Percentiles rank a stretch among this genome's conserved stretches.
These are phyloP conservation scores for Heliconius congener DNA, from an alignment of 1,140 invertebrate species.

Conservation along the genomic window DNA sequence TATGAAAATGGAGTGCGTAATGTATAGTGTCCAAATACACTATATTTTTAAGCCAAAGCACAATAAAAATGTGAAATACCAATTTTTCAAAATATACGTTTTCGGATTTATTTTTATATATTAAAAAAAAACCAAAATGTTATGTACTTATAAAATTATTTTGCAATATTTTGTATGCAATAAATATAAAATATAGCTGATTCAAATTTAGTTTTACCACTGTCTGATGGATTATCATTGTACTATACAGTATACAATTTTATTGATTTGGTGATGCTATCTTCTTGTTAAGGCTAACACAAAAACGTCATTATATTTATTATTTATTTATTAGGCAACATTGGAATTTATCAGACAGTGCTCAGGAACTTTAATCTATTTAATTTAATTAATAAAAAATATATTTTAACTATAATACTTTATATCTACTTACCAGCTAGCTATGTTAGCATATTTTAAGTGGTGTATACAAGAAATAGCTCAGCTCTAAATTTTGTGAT, in stretches of 20 bases:
- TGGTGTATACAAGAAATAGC: background rate
- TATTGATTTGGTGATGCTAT: too few relatives aligned
- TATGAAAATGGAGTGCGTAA: background rate
- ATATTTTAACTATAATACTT: background rate
- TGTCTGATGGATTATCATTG: background rate
- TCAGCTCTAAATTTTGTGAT: constrained; percentile 18
- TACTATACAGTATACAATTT: background rate
- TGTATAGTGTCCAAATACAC: background rate
- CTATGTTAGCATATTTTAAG: background rate
- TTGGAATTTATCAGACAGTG: constrained; percentile 2
- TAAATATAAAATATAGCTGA: background rate
- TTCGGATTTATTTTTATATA: background rate
- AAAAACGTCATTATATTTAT: background rate
- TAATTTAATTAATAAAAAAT: background rate
- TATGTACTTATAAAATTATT: background rate
- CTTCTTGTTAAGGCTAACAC: background rate
- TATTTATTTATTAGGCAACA: background rate
- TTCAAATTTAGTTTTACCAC: background rate
- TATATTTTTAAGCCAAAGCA: constrained; percentile 19
- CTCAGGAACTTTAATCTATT: background rate
- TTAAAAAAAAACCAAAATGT: background rate
- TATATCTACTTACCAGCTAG: background rate
- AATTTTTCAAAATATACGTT: background rate
- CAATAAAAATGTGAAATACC: background rate
- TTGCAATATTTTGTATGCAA: background rate